Evolutionary conservation across 2,888 invertebrate species (phyloP).

Genomic region (Brenthis hecate): DNA sequence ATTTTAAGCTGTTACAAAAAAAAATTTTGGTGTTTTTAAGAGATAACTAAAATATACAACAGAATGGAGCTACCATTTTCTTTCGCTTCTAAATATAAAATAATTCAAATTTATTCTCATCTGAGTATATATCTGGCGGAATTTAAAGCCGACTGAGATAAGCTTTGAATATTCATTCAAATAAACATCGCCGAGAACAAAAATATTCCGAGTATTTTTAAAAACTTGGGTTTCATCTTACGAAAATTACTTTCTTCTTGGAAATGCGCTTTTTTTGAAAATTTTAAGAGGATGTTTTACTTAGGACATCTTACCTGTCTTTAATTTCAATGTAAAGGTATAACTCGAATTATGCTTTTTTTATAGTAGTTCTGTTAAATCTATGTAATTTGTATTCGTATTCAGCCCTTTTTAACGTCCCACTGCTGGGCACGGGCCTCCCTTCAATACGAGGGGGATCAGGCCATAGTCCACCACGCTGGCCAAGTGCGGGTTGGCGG

Average conservation of each 20-base stretch:
- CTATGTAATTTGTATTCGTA: too few relatives aligned
- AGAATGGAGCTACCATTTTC: constrained; percentile 24
- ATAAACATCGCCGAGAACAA: constrained; percentile 36
- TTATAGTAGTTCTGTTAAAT: too few relatives aligned
- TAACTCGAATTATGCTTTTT: too few relatives aligned
- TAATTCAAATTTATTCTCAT: constrained; percentile 38
- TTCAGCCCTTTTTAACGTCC: too few relatives aligned
- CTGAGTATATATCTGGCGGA: constrained; percentile 30
- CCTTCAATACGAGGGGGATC: too few relatives aligned
- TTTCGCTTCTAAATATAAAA: constrained; percentile 30
- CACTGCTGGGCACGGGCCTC: too few relatives aligned
- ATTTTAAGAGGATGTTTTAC: constrained; percentile 4
- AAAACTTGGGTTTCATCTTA: constrained; percentile 13
- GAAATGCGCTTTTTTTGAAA: background rate
- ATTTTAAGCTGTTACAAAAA: constrained; percentile 14
- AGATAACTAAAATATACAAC: constrained; percentile 22
- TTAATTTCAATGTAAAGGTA: background rate
- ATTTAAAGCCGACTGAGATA: constrained; percentile 37
- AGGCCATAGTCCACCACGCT: too few relatives aligned
- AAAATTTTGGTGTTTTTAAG: constrained; percentile 5
- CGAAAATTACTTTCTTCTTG: constrained; percentile 8
- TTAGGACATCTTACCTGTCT: background rate
- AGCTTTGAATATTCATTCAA: constrained; percentile 40
- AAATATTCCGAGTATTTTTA: constrained; percentile 26
- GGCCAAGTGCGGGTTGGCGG: too few relatives aligned